Evolutionary conservation across 2,113 vertebrate species (phyloP).

Genomic region (Isichthys henryi): DNA sequence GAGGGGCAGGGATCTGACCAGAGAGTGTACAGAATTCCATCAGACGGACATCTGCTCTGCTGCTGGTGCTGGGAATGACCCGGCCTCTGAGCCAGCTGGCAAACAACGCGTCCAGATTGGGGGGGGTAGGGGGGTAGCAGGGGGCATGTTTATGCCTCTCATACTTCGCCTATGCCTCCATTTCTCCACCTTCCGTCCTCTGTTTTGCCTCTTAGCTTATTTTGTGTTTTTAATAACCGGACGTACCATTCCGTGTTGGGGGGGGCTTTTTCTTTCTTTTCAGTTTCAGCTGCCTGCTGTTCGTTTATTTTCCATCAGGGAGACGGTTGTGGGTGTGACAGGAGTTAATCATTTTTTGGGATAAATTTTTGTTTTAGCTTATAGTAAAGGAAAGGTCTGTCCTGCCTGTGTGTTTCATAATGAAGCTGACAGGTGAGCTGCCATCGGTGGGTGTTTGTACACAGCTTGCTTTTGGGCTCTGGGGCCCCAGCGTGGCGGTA

Average conservation of each 20-base stretch:
- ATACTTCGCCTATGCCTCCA: not conserved
- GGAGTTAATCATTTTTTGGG: not conserved
- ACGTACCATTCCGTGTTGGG: not conserved
- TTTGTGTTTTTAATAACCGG: not conserved
- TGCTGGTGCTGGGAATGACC: not conserved
- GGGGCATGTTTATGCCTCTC: not conserved
- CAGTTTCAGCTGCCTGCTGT: not conserved
- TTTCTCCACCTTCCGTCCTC: not conserved
- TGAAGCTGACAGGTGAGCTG: slow-evolving; percentile 25
- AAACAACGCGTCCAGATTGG: not conserved
- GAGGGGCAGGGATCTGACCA: not conserved
- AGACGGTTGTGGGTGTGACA: not conserved
- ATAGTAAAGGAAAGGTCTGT: not conserved
- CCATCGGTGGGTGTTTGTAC: not conserved
- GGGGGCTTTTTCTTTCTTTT: too few relatives aligned
- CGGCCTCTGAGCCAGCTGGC: not conserved
- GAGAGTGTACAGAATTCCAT: not conserved
- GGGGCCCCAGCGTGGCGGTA: not conserved
- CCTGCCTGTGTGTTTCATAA: not conserved
- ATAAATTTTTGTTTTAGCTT: not conserved
- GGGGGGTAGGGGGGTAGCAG: not conserved
- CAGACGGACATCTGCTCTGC: not conserved
- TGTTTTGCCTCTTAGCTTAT: not conserved
- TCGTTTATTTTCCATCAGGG: not conserved
- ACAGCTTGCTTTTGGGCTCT: not conserved